Evolutionary conservation across 2,113 vertebrate species (phyloP).

Genomic region (Phocoena phocoena): DNA sequence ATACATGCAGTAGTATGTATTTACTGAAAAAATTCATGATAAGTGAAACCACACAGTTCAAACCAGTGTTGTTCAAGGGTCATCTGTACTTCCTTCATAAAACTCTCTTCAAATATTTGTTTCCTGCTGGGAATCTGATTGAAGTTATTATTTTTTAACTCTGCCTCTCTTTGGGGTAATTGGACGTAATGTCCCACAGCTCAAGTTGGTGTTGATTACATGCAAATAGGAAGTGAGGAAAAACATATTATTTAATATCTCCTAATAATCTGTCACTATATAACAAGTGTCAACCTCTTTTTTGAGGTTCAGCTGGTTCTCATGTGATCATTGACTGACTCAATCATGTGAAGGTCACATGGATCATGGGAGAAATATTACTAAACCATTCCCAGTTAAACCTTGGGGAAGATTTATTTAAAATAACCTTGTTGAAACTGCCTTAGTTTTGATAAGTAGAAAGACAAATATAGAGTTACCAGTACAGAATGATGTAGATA

Average conservation of each 20-base stretch:
- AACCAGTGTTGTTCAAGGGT: not conserved
- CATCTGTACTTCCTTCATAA: not conserved
- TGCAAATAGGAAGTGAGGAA: slow-evolving; percentile 5
- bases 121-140: not conserved
- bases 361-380: slow-evolving; percentile 34
- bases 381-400: slow-evolving; percentile 27
- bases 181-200: not conserved
- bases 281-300: not conserved
- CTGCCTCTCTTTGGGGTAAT: not conserved
- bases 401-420: not conserved
- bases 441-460: not conserved
- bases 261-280: slow-evolving; percentile 10
- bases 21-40: not conserved
- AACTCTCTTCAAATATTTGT: not conserved
- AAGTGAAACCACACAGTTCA: not conserved
- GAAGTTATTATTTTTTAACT: not conserved
- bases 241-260: slow-evolving; percentile 2
- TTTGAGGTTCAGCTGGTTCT: slow-evolving; percentile 22
- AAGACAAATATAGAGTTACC: not conserved
- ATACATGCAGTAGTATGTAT: not conserved
- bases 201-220: not conserved
- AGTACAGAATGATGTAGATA: not conserved
- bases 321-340: slow-evolving; percentile 16
- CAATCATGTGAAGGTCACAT: slow-evolving; percentile 33
- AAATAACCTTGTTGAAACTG: not conserved